Percentiles rank a stretch among this genome's conserved stretches.
phyloP scores from a whole-genome alignment of 2,888 invertebrate genomes.

The Parelbella ahira region DNA sequence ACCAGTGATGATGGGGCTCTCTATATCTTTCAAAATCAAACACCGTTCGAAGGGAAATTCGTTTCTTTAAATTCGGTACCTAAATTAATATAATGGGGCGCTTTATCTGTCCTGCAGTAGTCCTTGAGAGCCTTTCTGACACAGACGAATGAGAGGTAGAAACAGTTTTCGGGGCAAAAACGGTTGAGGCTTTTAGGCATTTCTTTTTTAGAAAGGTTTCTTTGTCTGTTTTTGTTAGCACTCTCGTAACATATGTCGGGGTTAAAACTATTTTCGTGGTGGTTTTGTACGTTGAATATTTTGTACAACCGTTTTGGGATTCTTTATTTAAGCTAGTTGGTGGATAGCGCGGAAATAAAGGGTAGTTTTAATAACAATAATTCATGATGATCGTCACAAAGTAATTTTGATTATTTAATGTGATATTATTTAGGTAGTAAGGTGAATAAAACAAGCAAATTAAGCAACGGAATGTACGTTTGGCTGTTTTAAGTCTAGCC shows the following conservation, averaged over 20 bases:
- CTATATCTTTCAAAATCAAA: conserved; percentile 11
- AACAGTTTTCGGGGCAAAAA: conserved; percentile 7
- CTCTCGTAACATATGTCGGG: conserved; percentile 1
- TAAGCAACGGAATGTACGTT: too few species aligned
- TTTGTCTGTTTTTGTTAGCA: conserved; percentile 5
- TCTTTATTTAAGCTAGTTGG: not conserved
- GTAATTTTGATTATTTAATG: too few species aligned
- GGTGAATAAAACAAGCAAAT: too few species aligned
- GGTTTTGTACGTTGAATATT: too few species aligned
- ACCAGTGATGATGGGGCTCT: conserved; percentile 1
- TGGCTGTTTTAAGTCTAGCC: not conserved
- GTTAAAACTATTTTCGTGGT: not conserved
- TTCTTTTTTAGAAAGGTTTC: conserved; percentile 13
- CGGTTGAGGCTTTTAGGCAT: conserved; percentile 14
- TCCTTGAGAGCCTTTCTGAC: conserved; percentile 16
- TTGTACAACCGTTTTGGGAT: too few species aligned
- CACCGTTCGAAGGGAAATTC: conserved; percentile 8
- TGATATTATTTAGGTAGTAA: too few species aligned
- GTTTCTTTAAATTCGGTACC: conserved; percentile 8
- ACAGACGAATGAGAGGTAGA: conserved; percentile 20
- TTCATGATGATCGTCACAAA: too few species aligned
- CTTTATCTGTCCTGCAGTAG: conserved; percentile 7
- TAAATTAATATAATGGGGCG: conserved; percentile 13
- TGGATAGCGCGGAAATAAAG: too few species aligned
- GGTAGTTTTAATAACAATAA: too few species aligned